These are phyloP conservation scores for Hydrochoerus hydrochaeris DNA, from an alignment of 2,113 vertebrate species.

Conservation along the genomic window DNA sequence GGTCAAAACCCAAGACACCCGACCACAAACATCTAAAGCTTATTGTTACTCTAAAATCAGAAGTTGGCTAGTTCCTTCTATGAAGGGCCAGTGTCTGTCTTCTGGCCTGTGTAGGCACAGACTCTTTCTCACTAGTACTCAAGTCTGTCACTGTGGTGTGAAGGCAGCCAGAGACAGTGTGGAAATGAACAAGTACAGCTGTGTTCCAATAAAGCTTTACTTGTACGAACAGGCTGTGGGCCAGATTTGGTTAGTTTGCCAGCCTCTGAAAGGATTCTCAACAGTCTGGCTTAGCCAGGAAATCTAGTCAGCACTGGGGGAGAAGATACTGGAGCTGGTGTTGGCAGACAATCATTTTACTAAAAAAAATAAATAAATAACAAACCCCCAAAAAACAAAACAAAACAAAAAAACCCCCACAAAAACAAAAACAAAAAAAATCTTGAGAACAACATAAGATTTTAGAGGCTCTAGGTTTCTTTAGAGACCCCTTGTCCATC, in stretches of 20 bases:
- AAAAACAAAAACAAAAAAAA: background rate
- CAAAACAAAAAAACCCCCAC: too few species aligned
- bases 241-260: background rate
- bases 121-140: background rate
- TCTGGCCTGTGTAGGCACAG: background rate
- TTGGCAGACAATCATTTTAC: background rate
- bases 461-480: background rate
- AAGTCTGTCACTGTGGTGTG: background rate
- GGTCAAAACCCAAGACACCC: background rate
- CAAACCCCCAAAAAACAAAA: background rate
- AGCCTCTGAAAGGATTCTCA: background rate
- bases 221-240: background rate
- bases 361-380: too few species aligned
- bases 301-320: background rate
- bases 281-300: background rate
- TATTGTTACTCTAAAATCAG: background rate
- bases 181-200: background rate
- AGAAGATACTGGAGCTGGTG: background rate
- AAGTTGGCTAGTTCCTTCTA: background rate
- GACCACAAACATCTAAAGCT: background rate
- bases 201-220: background rate
- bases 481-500: background rate
- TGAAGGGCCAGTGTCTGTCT: background rate
- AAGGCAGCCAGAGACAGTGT: background rate
- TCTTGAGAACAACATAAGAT: background rate